These are phyloP conservation scores for Eupithecia pulchellata DNA, from an alignment of 2,888 invertebrate species.

Conservation along the genomic window DNA sequence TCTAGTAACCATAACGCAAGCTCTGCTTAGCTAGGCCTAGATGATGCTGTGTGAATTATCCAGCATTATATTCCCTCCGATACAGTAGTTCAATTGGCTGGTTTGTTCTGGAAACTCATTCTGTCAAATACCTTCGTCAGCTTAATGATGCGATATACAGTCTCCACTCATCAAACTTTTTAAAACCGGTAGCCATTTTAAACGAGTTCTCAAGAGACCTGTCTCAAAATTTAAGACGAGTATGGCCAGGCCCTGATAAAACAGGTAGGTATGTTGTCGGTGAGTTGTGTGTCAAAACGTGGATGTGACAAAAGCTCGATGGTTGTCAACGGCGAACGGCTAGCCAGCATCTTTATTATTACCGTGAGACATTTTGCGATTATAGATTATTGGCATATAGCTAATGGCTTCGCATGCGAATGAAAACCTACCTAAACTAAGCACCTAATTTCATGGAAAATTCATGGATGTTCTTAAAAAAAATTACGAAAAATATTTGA, in stretches of 20 bases:
- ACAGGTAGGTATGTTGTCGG: constrained; percentile 31
- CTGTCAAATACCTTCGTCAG: constrained; percentile 37
- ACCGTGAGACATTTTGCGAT: neutral
- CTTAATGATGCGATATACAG: constrained; percentile 44
- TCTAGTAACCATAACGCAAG: too few relatives aligned
- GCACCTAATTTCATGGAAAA: neutral
- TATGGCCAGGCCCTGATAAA: constrained; percentile 25
- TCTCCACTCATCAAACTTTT: constrained; percentile 44
- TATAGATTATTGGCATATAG: neutral
- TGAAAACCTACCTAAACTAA: neutral
- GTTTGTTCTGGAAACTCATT: constrained; percentile 11
- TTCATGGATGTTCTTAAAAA: too few relatives aligned
- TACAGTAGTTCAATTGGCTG: too few relatives aligned
- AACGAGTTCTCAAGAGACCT: constrained; percentile 45
- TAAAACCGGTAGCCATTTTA: constrained; percentile 48
- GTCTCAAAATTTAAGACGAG: constrained; percentile 40
- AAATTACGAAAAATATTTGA: too few relatives aligned
- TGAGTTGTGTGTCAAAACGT: constrained; percentile 7
- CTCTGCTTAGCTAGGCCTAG: too few relatives aligned
- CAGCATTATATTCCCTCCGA: too few relatives aligned
- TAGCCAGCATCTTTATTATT: neutral
- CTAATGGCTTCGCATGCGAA: neutral
- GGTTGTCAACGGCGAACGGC: neutral
- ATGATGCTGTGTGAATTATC: too few relatives aligned
- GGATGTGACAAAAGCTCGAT: neutral